Base-by-base conservation (phyloP, 2,888 invertebrate species). In the Hypomecis atomaria region DNA sequence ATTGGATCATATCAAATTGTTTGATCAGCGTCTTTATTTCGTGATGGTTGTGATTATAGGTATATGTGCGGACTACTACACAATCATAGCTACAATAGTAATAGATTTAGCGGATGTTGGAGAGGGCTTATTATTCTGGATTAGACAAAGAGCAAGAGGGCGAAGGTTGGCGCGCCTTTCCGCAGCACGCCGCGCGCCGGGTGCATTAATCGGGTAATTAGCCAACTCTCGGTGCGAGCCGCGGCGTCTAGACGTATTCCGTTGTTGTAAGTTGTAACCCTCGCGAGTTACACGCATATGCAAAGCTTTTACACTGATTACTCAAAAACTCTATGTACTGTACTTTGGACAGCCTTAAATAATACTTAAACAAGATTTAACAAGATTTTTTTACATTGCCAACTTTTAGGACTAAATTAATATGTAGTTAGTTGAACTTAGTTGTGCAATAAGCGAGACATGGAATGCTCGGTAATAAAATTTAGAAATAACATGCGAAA, bases 131-230 rank as follows among this genome's bases (percentile, higher is more conserved):
- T 53, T 67, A 53, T 60, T 57, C 50, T 65, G 61, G 56, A 71
- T 75, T 72, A 73, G 66, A 71, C 69, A 70, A 74, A 70, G 43
- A 34, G 63, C 69, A 60, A 49, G 66, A 67, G 59, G 57, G 65
- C 56, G 36, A 43, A 53, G 66, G 61, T 62, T 62, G 57, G 57
- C 61, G 53, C 52, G 69, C 73, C 49, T 40, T 45, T 44, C 68
- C 66, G 58, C 67, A 23, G 23, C 23, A 23, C 23, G 65, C 69
- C 50, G 64, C 70, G 72, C 67, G 65, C 66, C 69, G 71, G 67
- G 70, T 71, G 69, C 76, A 78, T 80, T 85, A 82, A 83, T 81
- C 81, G 78, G 75, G 76, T 85, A 85, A 87, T 87, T 87, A 86
- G 76, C 65, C 66, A 68, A 63, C 68, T 78, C 79, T 76, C 73